Evolutionary conservation across 2,797 vertebrate genomes (phyloP).

Genomic region (Nothura maculosa): DNA sequence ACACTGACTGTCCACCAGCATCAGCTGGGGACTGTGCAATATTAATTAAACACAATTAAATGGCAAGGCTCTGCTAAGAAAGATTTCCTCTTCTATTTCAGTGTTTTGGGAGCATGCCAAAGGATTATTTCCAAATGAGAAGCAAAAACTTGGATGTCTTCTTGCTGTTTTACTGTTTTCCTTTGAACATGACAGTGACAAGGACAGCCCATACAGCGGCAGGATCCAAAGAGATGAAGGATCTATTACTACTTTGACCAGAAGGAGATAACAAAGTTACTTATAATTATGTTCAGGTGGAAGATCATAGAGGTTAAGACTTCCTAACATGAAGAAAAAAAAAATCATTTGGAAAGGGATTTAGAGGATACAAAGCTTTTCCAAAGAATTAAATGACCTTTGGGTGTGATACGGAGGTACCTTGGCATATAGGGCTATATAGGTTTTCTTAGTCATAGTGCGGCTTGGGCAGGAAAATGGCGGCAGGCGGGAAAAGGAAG

Average conservation of each 20-base stretch:
- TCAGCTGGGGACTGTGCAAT: background rate
- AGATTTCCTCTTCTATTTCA: background rate
- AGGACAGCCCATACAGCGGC: background rate
- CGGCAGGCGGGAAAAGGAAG: background rate
- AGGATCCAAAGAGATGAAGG: background rate
- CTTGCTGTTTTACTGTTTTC: background rate
- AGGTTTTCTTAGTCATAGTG: background rate
- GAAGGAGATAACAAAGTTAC: background rate
- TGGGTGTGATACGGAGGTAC: background rate
- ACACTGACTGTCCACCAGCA: background rate
- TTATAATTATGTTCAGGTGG: background rate
- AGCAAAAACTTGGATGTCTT: background rate
- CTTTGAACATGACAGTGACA: background rate
- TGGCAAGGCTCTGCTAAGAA: background rate
- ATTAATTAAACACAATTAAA: background rate
- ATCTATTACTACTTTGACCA: background rate
- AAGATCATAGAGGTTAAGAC: background rate
- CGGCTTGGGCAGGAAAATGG: background rate
- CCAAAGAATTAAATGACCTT: background rate
- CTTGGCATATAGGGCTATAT: no score
- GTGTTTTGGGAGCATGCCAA: background rate
- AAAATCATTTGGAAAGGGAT: rapidly evolving
- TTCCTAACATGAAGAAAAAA: background rate
- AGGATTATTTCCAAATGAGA: background rate
- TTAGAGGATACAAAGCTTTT: background rate